These are phyloP conservation scores for Crotophaga sulcirostris DNA, from an alignment of 2,113 vertebrate species.

Conservation along the genomic window DNA sequence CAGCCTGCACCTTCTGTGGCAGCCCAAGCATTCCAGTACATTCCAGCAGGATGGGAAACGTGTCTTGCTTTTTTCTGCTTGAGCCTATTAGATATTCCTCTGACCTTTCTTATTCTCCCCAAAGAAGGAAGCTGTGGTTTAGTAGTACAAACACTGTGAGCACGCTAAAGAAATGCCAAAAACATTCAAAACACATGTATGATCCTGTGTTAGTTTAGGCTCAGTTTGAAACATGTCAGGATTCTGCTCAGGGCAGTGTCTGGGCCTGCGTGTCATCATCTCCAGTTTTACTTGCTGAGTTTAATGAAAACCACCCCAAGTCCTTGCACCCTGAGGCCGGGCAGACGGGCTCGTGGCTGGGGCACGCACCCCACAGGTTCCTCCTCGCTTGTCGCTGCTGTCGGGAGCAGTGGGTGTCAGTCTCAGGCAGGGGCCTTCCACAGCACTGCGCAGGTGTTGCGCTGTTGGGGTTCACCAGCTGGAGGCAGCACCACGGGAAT, in stretches of 20 bases:
- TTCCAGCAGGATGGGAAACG: background rate
- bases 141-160: background rate
- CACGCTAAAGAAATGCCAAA: constrained; percentile 11
- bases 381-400: background rate
- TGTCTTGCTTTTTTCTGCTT: rapidly evolving
- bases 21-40: background rate
- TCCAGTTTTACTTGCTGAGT: rapidly evolving
- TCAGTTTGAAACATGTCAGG: background rate
- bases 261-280: background rate
- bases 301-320: background rate
- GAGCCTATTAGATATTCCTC: background rate
- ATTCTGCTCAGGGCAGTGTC: background rate
- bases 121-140: constrained; percentile 45
- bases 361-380: background rate
- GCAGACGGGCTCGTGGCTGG: rapidly evolving
- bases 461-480: background rate
- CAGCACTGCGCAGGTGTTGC: rapidly evolving
- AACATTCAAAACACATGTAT: background rate
- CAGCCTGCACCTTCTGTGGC: background rate
- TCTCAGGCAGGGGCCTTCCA: rapidly evolving
- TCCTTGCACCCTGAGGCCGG: rapidly evolving
- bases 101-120: background rate
- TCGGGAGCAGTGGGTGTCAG: rapidly evolving
- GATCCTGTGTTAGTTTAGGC: background rate
- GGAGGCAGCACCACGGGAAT: too few species aligned